Percentiles rank a stretch among this genome's conserved stretches.
phyloP scores from a whole-genome alignment of 2,888 invertebrate species.

The Ommatoiulus sabulosus region DNA sequence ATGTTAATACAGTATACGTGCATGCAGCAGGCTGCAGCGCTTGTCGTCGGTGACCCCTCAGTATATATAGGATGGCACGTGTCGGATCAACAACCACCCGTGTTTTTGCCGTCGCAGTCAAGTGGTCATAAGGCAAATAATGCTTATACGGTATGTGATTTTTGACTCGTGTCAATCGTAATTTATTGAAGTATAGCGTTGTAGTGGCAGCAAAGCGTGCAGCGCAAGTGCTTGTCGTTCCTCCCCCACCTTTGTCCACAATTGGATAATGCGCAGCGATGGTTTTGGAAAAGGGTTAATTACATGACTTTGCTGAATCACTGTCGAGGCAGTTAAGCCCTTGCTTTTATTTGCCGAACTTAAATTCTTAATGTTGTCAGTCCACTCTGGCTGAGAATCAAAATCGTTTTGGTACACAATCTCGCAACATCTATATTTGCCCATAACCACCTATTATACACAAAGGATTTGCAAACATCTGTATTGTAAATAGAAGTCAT shows the following conservation, averaged over 20 bases:
- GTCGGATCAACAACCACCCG: not conserved
- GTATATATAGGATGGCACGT: not conserved
- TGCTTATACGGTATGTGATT: not conserved
- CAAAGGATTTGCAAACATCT: not conserved
- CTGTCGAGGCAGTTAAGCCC: not conserved
- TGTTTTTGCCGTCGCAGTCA: not conserved
- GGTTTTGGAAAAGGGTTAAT: conserved; percentile 4
- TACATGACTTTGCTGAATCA: conserved; percentile 19
- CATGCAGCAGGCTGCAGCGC: not conserved
- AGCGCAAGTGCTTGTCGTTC: not conserved
- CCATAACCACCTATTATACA: not conserved
- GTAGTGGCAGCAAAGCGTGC: not conserved
- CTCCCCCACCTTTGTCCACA: not conserved
- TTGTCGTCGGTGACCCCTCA: not conserved
- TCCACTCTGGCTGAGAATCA: not conserved
- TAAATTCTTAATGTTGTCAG: not conserved
- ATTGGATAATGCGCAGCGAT: not conserved
- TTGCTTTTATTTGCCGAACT: not conserved
- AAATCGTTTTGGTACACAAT: conserved; percentile 7
- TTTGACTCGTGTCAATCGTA: conserved; percentile 12
- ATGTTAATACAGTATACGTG: not conserved
- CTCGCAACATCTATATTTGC: not conserved
- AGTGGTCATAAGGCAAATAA: conserved; percentile 39
- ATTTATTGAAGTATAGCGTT: conserved; percentile 27
- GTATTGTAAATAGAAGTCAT: not conserved